Base-by-base conservation (phyloP, 1,140 invertebrate genomes). In the Aporrectodea caliginosa region DNA sequence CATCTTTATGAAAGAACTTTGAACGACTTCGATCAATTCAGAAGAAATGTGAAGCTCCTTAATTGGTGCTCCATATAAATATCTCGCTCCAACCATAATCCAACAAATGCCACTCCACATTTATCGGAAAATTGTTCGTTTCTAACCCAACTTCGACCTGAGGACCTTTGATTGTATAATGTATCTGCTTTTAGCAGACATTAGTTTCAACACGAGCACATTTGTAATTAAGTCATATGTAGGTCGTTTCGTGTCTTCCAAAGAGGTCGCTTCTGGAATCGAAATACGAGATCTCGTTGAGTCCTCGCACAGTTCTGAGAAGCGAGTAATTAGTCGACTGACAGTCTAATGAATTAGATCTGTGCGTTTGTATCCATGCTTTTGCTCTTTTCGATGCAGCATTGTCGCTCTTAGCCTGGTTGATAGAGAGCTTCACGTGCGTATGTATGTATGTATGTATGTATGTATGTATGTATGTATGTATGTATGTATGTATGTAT, bases 381-480 rank as follows among this genome's bases (percentile, higher is more conserved):
- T 12, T 58, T 58, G 43, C 43, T 12, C 43, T n/a, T n/a, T n/a
- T n/a, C 43, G 22, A 58, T 22, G 22, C 6, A 58, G 6, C 6
- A 58, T 12, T 22, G 22, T 58, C 43, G 43, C 6, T 6, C 6
- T 58, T 58, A 58, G 43, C 6, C 6, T 58, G 43, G 6, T 58
- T 58, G 6, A 22, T 6, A 58, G 22, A 22, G 43, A 58, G 43
- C 6, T 12, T 58, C 43, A 58, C 70, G 35, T 75, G 6, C 35
- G 74, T 31, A 35, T 75, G 35, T 75, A 27, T 43, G 14, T 75
- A 1, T 43, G 14, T 75, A 34, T 75, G 22, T 75, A 35, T 75
- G 22, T 75, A 75, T 75, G 35, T 75, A 75, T 75, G 35, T 43
- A 58, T 75, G 35, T 75, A 75, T 75, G 35, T 75, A 75, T 75